These are phyloP conservation scores for Ptychochromis oligacanthus DNA, from an alignment of 2,113 vertebrate genomes.

Conservation along the genomic window DNA sequence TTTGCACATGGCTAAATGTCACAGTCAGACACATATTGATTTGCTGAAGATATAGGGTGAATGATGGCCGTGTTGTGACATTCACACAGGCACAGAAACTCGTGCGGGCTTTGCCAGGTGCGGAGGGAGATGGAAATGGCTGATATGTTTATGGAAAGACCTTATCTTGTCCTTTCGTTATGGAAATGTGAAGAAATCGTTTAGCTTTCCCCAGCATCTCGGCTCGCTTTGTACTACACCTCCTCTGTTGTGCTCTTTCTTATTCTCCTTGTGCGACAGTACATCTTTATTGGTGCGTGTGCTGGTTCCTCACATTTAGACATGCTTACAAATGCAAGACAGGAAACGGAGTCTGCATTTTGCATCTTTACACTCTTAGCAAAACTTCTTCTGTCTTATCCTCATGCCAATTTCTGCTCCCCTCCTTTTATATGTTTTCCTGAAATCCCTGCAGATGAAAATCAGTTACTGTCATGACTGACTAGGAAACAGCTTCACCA, in stretches of 20 bases:
- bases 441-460: slow-evolving; percentile 66
- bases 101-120: slow-evolving; percentile 16
- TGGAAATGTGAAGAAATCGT: slow-evolving; percentile 67
- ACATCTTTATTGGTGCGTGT: neutral
- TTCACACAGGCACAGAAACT: slow-evolving; percentile 48
- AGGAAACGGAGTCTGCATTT: neutral
- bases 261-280: slow-evolving; percentile 5
- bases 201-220: slow-evolving; percentile 47
- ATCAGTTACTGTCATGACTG: slow-evolving; percentile 74
- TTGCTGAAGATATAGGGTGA: slow-evolving; percentile 65
- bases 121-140: slow-evolving; percentile 56
- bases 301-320: slow-evolving; percentile 20
- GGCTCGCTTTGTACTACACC: slow-evolving; percentile 14
- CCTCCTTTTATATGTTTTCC: slow-evolving; percentile 38
- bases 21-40: slow-evolving; percentile 71
- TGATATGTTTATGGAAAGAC: slow-evolving; percentile 70
- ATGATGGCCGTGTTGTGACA: slow-evolving; percentile 71
- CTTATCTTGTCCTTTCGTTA: slow-evolving; percentile 70
- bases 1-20: slow-evolving; percentile 71
- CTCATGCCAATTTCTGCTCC: slow-evolving; percentile 19
- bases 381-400: slow-evolving; percentile 15
- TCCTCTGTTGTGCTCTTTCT: slow-evolving; percentile 15
- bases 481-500: slow-evolving; percentile 70
- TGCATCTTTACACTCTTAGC: slow-evolving; percentile 2
- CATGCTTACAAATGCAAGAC: neutral